phyloP scores from a whole-genome alignment of 2,113 vertebrate species.

The Boulengeromyrus knoepffleri region DNA sequence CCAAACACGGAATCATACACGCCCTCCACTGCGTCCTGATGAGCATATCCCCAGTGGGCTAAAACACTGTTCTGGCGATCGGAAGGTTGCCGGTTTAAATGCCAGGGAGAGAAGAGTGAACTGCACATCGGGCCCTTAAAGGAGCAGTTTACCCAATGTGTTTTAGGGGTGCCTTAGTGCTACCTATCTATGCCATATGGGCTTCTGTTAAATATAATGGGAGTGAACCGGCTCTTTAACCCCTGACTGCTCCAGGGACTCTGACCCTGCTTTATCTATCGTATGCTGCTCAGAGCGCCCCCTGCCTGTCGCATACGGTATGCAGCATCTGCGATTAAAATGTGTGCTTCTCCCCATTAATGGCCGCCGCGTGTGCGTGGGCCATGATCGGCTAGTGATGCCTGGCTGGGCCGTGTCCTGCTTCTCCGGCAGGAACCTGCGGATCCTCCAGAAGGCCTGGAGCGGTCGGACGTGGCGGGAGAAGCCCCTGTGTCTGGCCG shows the following conservation, averaged over 20 bases:
- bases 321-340: not conserved
- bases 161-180: not conserved
- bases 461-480: conserved; percentile 82
- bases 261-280: no score
- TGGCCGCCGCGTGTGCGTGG: not conserved
- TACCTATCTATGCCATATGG: not conserved
- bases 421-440: conserved; percentile 72
- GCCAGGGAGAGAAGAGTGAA: not conserved
- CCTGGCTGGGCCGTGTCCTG: not conserved
- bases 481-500: conserved; percentile 85
- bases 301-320: not conserved
- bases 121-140: not conserved
- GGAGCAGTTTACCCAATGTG: not conserved
- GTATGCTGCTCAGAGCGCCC: not conserved
- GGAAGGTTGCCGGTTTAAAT: not conserved
- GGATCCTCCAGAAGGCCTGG: conserved; percentile 80
- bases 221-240: not conserved
- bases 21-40: not conserved
- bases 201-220: not conserved
- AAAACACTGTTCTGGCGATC: not conserved
- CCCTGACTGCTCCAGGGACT: not conserved
- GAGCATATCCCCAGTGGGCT: not conserved
- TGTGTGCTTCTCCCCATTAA: not conserved
- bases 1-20: not conserved
- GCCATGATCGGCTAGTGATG: not conserved